These are phyloP conservation scores for Apaloderma vittatum DNA, from an alignment of 2,113 vertebrate species.

Conservation along the genomic window DNA sequence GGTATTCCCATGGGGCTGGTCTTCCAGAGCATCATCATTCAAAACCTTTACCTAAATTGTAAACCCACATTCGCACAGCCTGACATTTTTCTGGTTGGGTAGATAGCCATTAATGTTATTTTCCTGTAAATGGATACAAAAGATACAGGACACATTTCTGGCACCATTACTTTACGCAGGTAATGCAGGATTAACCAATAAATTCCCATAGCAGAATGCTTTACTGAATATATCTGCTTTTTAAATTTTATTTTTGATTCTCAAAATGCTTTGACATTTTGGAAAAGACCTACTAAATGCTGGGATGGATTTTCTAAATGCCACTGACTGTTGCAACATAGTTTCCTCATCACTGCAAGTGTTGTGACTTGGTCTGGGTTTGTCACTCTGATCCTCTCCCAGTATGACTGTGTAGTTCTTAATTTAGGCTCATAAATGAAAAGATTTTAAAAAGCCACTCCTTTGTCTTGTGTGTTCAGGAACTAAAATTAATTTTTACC, in stretches of 20 bases:
- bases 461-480: background rate
- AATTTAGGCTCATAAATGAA: background rate
- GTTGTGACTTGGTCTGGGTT: background rate
- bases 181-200: background rate
- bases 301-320: background rate
- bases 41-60: background rate
- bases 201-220: background rate
- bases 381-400: background rate
- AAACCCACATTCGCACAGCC: background rate
- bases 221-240: background rate
- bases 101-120: background rate
- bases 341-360: background rate
- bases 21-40: background rate
- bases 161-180: background rate
- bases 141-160: background rate
- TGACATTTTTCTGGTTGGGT: background rate
- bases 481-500: background rate
- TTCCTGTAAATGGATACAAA: background rate
- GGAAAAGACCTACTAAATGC: background rate
- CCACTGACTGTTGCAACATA: background rate
- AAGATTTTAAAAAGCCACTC: background rate
- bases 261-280: background rate
- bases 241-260: background rate
- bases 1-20: background rate
- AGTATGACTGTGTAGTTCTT: background rate